Evolutionary conservation across 2,797 vertebrate species (phyloP).

Genomic region (Anguilla anguilla): DNA sequence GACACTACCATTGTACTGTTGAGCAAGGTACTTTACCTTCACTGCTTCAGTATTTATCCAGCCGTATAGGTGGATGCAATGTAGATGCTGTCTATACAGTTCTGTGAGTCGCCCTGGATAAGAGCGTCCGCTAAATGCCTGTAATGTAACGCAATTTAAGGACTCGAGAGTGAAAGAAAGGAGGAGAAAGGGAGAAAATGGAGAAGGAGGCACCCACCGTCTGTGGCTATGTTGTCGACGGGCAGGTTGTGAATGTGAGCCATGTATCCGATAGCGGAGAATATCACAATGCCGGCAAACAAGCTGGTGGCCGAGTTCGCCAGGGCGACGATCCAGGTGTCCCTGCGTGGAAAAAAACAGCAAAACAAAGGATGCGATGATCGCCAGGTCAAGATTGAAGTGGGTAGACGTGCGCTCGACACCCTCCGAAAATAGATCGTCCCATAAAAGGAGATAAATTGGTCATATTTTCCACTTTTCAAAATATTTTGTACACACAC

Average conservation of each 20-base stretch:
- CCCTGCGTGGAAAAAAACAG: conserved; percentile 56
- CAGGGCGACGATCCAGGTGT: conserved; percentile 67
- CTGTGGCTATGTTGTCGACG: conserved; percentile 73
- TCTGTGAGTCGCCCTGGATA: too few species aligned
- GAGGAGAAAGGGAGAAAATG: too few species aligned
- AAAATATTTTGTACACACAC: too few species aligned
- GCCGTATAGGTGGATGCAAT: too few species aligned
- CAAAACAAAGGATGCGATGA: not conserved
- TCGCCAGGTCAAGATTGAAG: not conserved
- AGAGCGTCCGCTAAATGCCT: too few species aligned
- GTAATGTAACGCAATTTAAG: too few species aligned
- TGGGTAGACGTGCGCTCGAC: not conserved
- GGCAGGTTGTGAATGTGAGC: conserved; percentile 72
- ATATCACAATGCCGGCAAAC: conserved; percentile 76
- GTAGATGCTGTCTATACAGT: too few species aligned
- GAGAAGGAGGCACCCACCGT: conserved; percentile 57
- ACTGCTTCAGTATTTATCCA: too few species aligned
- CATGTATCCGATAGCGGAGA: conserved; percentile 79
- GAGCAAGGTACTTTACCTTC: too few species aligned
- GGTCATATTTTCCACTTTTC: not conserved
- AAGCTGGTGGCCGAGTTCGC: conserved; percentile 75
- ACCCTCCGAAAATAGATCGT: not conserved
- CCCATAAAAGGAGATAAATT: not conserved
- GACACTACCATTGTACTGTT: too few species aligned
- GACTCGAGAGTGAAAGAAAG: too few species aligned